These are phyloP conservation scores for Sorex maritimensis DNA, from an alignment of 2,797 vertebrate species.

Conservation along the genomic window DNA sequence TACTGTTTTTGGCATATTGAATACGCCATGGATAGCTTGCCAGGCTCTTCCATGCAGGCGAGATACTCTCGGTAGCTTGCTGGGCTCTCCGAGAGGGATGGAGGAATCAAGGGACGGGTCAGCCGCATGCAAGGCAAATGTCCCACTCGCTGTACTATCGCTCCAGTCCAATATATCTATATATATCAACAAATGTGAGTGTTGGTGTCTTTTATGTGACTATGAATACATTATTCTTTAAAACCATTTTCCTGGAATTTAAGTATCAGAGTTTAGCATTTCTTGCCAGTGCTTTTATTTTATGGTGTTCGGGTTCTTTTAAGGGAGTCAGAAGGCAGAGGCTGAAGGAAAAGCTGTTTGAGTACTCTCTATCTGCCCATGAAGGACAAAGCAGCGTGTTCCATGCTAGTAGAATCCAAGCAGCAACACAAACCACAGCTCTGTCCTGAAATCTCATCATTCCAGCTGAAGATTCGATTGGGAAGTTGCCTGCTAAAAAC, in stretches of 20 bases:
- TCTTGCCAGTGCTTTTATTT: neutral
- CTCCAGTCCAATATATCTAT: too few species aligned
- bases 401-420: neutral
- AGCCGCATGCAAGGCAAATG: too few species aligned
- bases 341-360: constrained; percentile 28
- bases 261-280: neutral
- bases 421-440: neutral
- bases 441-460: too few species aligned
- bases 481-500: neutral
- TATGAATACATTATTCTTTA: constrained; percentile 1
- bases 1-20: too few species aligned
- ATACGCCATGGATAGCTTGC: too few species aligned
- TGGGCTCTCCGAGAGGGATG: too few species aligned
- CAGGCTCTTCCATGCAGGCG: too few species aligned
- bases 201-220: too few species aligned
- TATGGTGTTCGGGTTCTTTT: neutral
- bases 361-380: neutral
- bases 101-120: too few species aligned
- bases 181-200: too few species aligned
- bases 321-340: neutral
- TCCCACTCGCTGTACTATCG: too few species aligned
- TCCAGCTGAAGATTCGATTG: neutral
- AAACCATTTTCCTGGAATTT: neutral
- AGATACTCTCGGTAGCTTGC: too few species aligned
- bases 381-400: constrained; percentile 21